Evolutionary conservation across 2,888 invertebrate genomes (phyloP), one percentile per base, ranked within the genome.

Genomic region (Chymomyza procnemis): DNA sequence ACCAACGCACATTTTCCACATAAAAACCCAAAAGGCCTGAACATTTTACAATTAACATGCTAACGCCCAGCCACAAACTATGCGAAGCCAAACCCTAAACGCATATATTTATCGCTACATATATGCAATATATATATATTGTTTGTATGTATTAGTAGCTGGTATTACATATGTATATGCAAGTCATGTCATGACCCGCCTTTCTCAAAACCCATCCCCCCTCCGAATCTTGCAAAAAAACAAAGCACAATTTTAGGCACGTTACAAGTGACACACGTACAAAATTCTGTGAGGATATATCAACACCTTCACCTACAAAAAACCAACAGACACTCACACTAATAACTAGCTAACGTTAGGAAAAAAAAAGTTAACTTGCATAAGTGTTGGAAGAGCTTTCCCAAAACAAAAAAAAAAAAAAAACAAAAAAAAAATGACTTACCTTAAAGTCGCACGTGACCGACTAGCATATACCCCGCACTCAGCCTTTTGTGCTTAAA

Each of bases 271-370:
- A 74, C 70, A 70, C 71, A 58, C 46, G 54, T 55, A 48, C 55
- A 26, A 26, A 48, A 47, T 41, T 54, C 30, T 18, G 57, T 50
- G 76, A 69, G 75, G 64, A 64, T 73, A 76, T 67, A 83, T 81
- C 87, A 86, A 84, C 87, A 86, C 84, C 85, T 84, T 73, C 71
- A 67, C 71, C 64, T 57, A 62, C 61, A 6, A 47, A n/a, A 47
- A 19, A 26, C 48, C 8, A 47, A 14, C n/a, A 48, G 47, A 60
- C 46, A 14, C n/a, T 22, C 16, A 60, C 60, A 48, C 16, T 21
- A 60, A 60, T 22, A 60, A 52, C 61, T 46, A 46, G 55, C 21
- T 19, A 41, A 34, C 12, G 50, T 50, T 56, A 50, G 58, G 60
- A 30, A 64, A 68, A 61, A 30, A 64, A 68, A 64, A 19, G 22